phyloP scores from a whole-genome alignment of 1,140 invertebrate species.

The Akabosia matsudoensis region DNA sequence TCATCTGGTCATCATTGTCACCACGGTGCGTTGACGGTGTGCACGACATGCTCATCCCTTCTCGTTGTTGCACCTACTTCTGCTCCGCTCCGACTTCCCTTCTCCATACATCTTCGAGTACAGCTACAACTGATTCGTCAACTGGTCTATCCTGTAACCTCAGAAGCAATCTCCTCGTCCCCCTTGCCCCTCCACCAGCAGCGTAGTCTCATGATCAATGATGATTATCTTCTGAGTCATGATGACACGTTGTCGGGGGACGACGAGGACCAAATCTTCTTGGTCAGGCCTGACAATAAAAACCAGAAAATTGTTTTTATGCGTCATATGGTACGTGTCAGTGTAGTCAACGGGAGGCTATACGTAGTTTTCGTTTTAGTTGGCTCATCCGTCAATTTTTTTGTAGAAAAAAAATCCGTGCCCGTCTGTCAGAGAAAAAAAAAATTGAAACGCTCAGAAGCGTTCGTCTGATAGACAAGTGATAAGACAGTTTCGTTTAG shows the following conservation, averaged over 20 bases:
- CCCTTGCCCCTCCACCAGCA: not conserved
- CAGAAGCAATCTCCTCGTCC: not conserved
- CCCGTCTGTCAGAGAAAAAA: too few species aligned
- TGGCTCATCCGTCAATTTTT: not conserved
- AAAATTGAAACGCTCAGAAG: too few species aligned
- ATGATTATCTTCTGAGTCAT: not conserved
- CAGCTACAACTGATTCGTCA: not conserved
- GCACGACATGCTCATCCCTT: not conserved
- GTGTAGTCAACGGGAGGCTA: not conserved
- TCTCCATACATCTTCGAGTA: not conserved
- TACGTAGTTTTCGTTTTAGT: not conserved
- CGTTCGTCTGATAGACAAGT: too few species aligned
- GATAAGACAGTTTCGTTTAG: not conserved
- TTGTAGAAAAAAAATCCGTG: too few species aligned
- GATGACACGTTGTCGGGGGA: not conserved
- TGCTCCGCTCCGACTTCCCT: slow-evolving; percentile 3
- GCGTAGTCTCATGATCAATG: not conserved
- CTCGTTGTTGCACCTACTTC: not conserved
- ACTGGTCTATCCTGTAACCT: not conserved
- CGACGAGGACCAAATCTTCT: not conserved
- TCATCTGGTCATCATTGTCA: slow-evolving; percentile 1
- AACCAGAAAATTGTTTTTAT: not conserved
- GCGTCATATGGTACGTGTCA: not conserved
- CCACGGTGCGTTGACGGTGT: not conserved
- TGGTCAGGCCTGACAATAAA: not conserved